Base-by-base conservation (phyloP, 2,797 vertebrate genomes). In the Bradypodion ventrale region DNA sequence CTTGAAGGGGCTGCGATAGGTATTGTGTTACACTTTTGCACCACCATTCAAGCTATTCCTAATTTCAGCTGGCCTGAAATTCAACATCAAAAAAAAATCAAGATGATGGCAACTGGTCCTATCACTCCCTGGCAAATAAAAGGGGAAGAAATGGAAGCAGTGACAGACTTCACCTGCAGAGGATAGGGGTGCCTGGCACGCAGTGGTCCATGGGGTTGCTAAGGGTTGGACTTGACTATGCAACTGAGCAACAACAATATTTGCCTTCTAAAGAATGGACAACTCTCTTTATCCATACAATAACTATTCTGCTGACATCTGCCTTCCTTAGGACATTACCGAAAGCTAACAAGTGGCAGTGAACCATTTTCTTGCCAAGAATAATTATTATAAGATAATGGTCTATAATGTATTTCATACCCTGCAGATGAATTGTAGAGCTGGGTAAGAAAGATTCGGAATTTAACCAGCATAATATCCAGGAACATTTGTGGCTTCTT, bases 21-120 rank as follows among this genome's bases (percentile, higher is more conserved):
- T 87, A 86, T 76, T 59, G 93, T 90, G 87, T 91, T 93, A 80
- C 75, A 88, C 60, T 72, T 89, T 88, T 82, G 84, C 46, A 91
- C 40, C 46, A n/a, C 78, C 86, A 40, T 87, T 90, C 83, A 85
- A 81, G 46, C 9, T 2, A 74, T 88, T 91, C 0, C 0, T 88
- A 90, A 89, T 35, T n/a, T 90, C 74, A n/a, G n/a, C n/a, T n/a
- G n/a, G n/a, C n/a, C n/a, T n/a, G n/a, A n/a, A n/a, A n/a, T n/a
- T n/a, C n/a, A n/a, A n/a, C n/a, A n/a, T n/a, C n/a, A n/a, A n/a
- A n/a, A n/a, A n/a, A n/a, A n/a, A n/a, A n/a, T n/a, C n/a, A n/a
- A n/a, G n/a, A n/a, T n/a, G n/a, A n/a, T n/a, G n/a, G n/a, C n/a
- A n/a, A n/a, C n/a, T n/a, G n/a, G n/a, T n/a, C n/a, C n/a, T n/a